Percentiles rank a stretch among this genome's conserved stretches.
Evolutionary conservation across 2,888 invertebrate species (phyloP).

Genomic region (Plemyria rubiginata): DNA sequence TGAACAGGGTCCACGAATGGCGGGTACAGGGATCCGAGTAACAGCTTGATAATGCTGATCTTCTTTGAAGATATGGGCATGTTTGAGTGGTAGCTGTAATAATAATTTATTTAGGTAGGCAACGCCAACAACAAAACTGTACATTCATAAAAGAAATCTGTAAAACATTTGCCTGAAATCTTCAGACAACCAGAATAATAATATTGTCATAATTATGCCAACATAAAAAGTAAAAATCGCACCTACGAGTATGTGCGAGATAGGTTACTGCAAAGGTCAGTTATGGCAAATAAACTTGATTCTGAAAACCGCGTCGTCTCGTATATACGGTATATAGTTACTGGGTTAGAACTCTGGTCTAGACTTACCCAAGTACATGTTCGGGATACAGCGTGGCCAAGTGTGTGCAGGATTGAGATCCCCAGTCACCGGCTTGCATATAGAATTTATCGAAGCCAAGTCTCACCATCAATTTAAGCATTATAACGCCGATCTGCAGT

Average conservation of each 20-base stretch:
- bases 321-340: background rate
- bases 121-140: too few relatives aligned
- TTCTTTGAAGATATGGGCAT: conserved; percentile 81
- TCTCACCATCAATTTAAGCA: conserved; percentile 89
- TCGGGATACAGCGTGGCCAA: conserved; percentile 87
- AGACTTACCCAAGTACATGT: conserved; percentile 73
- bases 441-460: conserved; percentile 88
- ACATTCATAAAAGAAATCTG: too few relatives aligned
- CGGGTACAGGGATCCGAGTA: conserved; percentile 82
- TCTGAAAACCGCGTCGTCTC: too few relatives aligned
- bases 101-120: background rate
- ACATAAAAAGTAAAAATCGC: too few relatives aligned
- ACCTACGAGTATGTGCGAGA: too few relatives aligned
- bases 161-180: too few relatives aligned
- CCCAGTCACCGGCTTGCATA: conserved; percentile 93
- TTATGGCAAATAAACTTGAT: too few relatives aligned
- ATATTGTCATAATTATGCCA: too few relatives aligned
- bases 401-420: conserved; percentile 84
- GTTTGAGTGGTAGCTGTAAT: conserved; percentile 86
- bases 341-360: background rate
- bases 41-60: conserved; percentile 61
- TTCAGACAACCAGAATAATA: too few relatives aligned
- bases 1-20: conserved; percentile 73
- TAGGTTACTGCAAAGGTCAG: too few relatives aligned
- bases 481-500: conserved; percentile 84